A percentile compares a stretch with the other conserved stretches of the same genome.
These are phyloP conservation scores for Trialeurodes vaporariorum DNA, from an alignment of 1,140 invertebrate species.

Conservation along the genomic window DNA sequence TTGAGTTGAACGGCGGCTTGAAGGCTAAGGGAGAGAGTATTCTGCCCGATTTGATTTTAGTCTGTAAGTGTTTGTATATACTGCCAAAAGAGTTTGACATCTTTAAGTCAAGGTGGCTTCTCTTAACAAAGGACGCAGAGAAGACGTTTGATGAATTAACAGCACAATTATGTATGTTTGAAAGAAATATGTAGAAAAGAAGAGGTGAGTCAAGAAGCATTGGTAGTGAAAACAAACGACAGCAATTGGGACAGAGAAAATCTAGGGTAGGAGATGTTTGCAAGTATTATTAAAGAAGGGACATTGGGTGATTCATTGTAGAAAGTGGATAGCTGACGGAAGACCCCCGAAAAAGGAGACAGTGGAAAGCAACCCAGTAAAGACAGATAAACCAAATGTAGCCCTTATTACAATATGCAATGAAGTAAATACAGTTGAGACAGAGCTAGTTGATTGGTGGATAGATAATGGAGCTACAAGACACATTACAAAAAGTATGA, in stretches of 20 bases:
- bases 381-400: not conserved
- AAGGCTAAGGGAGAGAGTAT: constrained; percentile 18
- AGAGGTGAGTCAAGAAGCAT: constrained; percentile 19
- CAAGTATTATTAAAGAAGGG: constrained; percentile 16
- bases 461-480: constrained; percentile 30
- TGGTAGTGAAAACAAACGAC: constrained; percentile 18
- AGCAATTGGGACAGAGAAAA: not conserved
- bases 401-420: constrained; percentile 20
- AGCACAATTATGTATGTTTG: constrained; percentile 22
- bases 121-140: constrained; percentile 22
- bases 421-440: constrained; percentile 6
- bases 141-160: constrained; percentile 26
- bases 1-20: constrained; percentile 28
- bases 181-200: constrained; percentile 22
- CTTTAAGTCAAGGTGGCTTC: constrained; percentile 26
- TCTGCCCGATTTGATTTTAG: constrained; percentile 24
- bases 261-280: not conserved
- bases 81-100: constrained; percentile 24
- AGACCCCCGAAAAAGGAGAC: constrained; percentile 18
- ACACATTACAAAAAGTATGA: constrained; percentile 23
- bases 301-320: constrained; percentile 23
- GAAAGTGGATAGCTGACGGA: constrained; percentile 27
- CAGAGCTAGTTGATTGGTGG: constrained; percentile 25
- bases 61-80: constrained; percentile 26
- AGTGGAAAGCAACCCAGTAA: not conserved